Conservation (phyloP, 1,140 invertebrate genomes). For the Caenorhabditis remanei region DNA sequence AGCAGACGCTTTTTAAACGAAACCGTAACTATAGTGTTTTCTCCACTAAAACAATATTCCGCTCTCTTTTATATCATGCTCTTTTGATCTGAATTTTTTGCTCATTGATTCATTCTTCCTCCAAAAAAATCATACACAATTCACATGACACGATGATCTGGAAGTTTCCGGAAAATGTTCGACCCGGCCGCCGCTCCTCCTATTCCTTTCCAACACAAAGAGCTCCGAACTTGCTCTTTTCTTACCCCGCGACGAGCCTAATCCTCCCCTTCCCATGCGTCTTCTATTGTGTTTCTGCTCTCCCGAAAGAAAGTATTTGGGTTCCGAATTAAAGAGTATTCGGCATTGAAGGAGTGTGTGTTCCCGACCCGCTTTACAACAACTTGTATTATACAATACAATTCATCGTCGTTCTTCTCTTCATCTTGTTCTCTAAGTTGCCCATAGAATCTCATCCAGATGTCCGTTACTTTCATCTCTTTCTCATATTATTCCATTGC, state of each 20-base stretch:
- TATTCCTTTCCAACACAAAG: conserved; percentile 9
- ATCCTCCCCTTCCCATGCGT: conserved; percentile 11
- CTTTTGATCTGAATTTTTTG: not conserved
- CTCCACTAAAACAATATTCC: not conserved
- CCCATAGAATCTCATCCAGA: not conserved
- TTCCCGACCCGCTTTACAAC: conserved; percentile 41
- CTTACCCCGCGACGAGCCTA: conserved; percentile 19
- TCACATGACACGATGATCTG: conserved; percentile 52
- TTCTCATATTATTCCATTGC: not conserved
- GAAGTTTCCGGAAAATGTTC: conserved; percentile 51
- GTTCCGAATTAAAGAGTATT: conserved; percentile 52
- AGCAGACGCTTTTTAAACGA: too few relatives aligned
- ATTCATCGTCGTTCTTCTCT: not conserved
- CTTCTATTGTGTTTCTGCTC: conserved; percentile 12
- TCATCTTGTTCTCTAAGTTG: not conserved
- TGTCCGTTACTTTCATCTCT: conserved; percentile 29
- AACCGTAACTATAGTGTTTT: too few relatives aligned
- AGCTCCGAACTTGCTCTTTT: conserved; percentile 11
- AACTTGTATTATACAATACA: conserved; percentile 54
- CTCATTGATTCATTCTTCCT: conserved; percentile 23
- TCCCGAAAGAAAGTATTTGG: conserved; percentile 23
- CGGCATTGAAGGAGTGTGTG: conserved; percentile 44
- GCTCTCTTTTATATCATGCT: not conserved
- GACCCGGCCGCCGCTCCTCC: conserved; percentile 26
- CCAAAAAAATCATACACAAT: not conserved